These are phyloP conservation scores for Apis florea DNA, from an alignment of 1,140 invertebrate genomes.

Conservation along the genomic window DNA sequence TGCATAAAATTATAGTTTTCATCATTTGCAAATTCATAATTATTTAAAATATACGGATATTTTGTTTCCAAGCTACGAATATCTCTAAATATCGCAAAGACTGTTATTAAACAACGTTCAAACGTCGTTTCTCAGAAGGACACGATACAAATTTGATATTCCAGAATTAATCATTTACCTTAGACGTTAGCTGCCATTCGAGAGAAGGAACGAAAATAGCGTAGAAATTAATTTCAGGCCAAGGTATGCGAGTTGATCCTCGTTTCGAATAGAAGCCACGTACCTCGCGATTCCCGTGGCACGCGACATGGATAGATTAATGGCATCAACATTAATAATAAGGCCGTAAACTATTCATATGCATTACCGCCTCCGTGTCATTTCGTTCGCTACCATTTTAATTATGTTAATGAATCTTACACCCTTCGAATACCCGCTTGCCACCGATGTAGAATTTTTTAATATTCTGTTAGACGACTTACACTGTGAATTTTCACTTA, in stretches of 20 bases:
- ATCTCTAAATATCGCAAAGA: background rate
- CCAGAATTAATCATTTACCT: slow-evolving; percentile 43
- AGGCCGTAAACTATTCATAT: slow-evolving; percentile 37
- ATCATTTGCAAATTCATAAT: no score
- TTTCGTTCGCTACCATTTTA: slow-evolving; percentile 48
- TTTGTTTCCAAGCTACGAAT: no score
- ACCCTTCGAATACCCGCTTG: background rate
- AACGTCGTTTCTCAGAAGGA: background rate
- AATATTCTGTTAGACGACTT: background rate
- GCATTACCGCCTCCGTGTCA: slow-evolving; percentile 45
- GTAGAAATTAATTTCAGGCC: slow-evolving; percentile 51
- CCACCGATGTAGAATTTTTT: background rate
- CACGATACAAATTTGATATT: background rate
- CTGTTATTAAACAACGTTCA: background rate
- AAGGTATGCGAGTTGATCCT: slow-evolving; percentile 19
- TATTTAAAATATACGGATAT: no score
- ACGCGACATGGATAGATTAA: slow-evolving; percentile 54
- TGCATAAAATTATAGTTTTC: no score
- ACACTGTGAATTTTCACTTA: background rate
- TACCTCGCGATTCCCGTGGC: slow-evolving; percentile 35
- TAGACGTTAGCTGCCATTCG: slow-evolving; percentile 17
- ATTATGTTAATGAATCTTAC: slow-evolving; percentile 55
- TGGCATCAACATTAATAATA: slow-evolving; percentile 60
- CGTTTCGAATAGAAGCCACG: slow-evolving; percentile 27
- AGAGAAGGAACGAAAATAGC: slow-evolving; percentile 22